These are phyloP conservation scores for Glyphotaelius pellucidus DNA, from an alignment of 2,888 invertebrate genomes.

Conservation along the genomic window DNA sequence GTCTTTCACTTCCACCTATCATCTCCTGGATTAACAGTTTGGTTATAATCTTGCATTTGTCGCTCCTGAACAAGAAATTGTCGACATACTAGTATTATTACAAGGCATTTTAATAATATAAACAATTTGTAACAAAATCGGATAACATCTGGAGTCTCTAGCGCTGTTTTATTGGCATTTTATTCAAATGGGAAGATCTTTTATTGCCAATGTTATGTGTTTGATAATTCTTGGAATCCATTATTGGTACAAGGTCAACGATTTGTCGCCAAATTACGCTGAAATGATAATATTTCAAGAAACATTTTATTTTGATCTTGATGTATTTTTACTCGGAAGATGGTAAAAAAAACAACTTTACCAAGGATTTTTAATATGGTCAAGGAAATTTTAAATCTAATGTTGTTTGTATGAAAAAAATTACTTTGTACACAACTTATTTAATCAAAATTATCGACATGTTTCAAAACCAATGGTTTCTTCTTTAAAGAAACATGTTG, in stretches of 20 bases:
- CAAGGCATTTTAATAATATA: too few relatives aligned
- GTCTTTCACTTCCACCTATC: too few relatives aligned
- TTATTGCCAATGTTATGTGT: neutral
- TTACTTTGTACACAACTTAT: too few relatives aligned
- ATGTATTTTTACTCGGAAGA: neutral
- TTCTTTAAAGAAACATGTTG: too few relatives aligned
- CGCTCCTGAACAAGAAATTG: too few relatives aligned
- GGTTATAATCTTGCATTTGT: too few relatives aligned
- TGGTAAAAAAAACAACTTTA: neutral
- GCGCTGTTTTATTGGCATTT: neutral
- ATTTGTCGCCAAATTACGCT: neutral
- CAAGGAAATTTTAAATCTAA: neutral
- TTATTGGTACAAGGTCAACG: neutral
- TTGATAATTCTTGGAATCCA: neutral
- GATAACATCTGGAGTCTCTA: neutral
- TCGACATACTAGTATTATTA: too few relatives aligned
- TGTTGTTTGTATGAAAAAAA: too few relatives aligned
- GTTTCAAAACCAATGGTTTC: too few relatives aligned
- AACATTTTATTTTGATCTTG: neutral
- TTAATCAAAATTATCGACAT: too few relatives aligned
- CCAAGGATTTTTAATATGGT: neutral
- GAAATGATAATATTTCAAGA: neutral
- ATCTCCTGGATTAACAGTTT: too few relatives aligned
- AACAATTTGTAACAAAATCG: neutral
- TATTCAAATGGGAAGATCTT: neutral